A percentile compares a stretch with the other conserved stretches of the same genome.
Evolutionary conservation across 2,888 invertebrate genomes (phyloP).

Genomic region (Gastrophysa polygoni): DNA sequence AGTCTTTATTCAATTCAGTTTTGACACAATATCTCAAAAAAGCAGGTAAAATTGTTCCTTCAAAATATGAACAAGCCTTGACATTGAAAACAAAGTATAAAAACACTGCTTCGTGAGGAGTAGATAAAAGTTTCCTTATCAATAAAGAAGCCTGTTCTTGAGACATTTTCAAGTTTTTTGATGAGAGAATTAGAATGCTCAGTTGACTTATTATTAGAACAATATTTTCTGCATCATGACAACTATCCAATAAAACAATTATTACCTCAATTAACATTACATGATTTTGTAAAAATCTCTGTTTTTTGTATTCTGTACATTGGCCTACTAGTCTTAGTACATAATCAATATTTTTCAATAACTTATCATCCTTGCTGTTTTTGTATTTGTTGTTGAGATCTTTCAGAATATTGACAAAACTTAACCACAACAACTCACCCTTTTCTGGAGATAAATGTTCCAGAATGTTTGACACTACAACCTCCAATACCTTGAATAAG

Average conservation of each 20-base stretch:
- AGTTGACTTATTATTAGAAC: conserved; percentile 63
- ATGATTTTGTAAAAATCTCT: conserved; percentile 67
- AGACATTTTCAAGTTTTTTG: conserved; percentile 67
- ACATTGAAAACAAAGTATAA: conserved; percentile 72
- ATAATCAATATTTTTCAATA: conserved; percentile 34
- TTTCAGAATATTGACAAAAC: conserved; percentile 56
- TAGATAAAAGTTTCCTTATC: conserved; percentile 66
- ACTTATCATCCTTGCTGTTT: conserved; percentile 25
- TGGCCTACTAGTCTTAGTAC: conserved; percentile 66
- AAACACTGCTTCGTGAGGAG: conserved; percentile 64
- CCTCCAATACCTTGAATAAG: conserved; percentile 69
- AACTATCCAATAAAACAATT: conserved; percentile 59
- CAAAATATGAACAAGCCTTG: conserved; percentile 71
- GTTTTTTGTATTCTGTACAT: conserved; percentile 68
- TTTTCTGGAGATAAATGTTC: conserved; percentile 68
- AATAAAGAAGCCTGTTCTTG: conserved; percentile 78
- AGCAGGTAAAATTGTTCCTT: conserved; percentile 72
- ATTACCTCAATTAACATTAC: conserved; percentile 66
- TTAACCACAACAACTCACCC: conserved; percentile 70
- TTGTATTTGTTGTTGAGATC: conserved; percentile 36
- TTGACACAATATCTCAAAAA: conserved; percentile 67
- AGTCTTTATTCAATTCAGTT: conserved; percentile 61
- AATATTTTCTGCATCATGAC: conserved; percentile 59
- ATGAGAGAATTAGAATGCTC: conserved; percentile 65
- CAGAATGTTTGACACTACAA: conserved; percentile 69